Conservation (phyloP, 1,140 invertebrate species). For the Notospermus geniculatus region DNA sequence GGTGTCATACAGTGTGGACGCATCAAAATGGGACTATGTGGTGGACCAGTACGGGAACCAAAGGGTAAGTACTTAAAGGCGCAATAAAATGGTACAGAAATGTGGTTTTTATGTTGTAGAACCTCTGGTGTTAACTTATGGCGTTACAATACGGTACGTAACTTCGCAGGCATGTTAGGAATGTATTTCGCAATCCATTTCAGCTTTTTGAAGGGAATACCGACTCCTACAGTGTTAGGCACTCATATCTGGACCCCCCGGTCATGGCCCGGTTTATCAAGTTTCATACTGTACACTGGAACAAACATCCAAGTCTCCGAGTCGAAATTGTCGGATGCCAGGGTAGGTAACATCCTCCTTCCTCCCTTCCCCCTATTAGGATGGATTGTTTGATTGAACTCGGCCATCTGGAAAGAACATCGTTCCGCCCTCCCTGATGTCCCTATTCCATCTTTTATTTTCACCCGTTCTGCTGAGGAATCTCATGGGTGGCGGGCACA, state of each 20-base stretch:
- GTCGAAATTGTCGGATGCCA: slow-evolving; percentile 64
- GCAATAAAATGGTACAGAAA: too few relatives aligned
- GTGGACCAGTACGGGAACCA: slow-evolving; percentile 59
- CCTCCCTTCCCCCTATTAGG: not conserved
- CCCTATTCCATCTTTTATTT: too few relatives aligned
- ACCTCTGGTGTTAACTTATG: too few relatives aligned
- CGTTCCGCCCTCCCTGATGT: too few relatives aligned
- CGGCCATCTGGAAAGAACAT: too few relatives aligned
- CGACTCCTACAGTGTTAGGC: slow-evolving; percentile 59
- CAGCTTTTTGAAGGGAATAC: slow-evolving; percentile 61
- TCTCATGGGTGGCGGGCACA: too few relatives aligned
- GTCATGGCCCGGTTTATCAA: slow-evolving; percentile 61
- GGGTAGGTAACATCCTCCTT: slow-evolving; percentile 50
- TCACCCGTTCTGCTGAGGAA: too few relatives aligned
- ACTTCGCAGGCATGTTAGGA: too few relatives aligned
- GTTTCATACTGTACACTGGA: slow-evolving; percentile 60
- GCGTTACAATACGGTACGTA: too few relatives aligned
- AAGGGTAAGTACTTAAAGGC: slow-evolving; percentile 46
- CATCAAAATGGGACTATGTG: slow-evolving; percentile 59
- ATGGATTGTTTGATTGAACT: too few relatives aligned
- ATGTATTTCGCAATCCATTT: too few relatives aligned
- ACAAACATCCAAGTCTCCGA: slow-evolving; percentile 60
- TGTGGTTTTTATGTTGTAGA: too few relatives aligned
- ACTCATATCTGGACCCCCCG: slow-evolving; percentile 58
- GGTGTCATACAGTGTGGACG: slow-evolving; percentile 60